These are phyloP conservation scores for Apolygus lucorum DNA, from an alignment of 1,140 invertebrate genomes.

Conservation along the genomic window DNA sequence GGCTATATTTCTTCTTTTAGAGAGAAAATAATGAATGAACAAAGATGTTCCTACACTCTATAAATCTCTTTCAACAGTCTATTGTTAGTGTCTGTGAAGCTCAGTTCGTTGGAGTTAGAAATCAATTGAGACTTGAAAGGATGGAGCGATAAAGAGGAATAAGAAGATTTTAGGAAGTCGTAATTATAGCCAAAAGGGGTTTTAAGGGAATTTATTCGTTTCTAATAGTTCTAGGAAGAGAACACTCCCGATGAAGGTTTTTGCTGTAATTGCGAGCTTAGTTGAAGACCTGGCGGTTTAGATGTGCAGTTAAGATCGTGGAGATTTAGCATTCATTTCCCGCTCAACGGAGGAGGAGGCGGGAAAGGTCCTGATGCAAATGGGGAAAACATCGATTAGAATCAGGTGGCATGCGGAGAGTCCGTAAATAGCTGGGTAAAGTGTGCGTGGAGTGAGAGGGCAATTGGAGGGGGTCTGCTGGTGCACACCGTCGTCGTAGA, in stretches of 20 bases:
- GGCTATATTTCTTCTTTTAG: too few relatives aligned
- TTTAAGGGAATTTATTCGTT: background rate
- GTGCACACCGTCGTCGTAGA: background rate
- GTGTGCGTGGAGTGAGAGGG: background rate
- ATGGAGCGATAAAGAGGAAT: slow-evolving; percentile 45
- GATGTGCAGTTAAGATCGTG: background rate
- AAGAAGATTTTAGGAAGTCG: slow-evolving; percentile 1
- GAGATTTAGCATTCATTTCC: background rate
- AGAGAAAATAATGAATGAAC: too few relatives aligned
- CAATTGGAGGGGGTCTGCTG: background rate
- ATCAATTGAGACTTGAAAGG: too few relatives aligned
- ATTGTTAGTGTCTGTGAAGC: too few relatives aligned
- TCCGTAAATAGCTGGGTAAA: background rate
- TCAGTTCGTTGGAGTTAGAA: too few relatives aligned
- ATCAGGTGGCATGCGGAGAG: slow-evolving; percentile 11
- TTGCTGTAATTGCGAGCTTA: background rate
- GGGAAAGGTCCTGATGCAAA: background rate
- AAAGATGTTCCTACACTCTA: too few relatives aligned
- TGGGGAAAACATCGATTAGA: slow-evolving; percentile 10
- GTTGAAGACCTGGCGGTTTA: background rate
- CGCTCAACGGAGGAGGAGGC: background rate
- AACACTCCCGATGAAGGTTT: background rate
- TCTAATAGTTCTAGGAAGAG: background rate
- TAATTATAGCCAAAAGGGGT: background rate
- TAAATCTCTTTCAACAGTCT: too few relatives aligned